phyloP scores from a whole-genome alignment of 1,140 invertebrate species.

The Atta texana region DNA sequence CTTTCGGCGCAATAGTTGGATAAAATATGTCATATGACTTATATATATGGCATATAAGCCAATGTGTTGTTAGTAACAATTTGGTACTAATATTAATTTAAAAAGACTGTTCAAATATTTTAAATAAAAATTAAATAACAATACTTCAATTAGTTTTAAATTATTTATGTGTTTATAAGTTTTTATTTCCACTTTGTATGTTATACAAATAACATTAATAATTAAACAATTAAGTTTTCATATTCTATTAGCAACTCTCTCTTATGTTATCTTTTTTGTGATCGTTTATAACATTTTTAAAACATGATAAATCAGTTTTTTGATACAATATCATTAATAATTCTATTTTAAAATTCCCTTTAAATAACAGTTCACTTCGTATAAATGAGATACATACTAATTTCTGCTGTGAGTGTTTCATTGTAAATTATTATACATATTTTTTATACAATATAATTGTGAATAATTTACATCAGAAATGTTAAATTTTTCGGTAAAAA shows the following conservation, averaged over 20 bases:
- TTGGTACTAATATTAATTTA: neutral
- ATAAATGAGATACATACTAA: neutral
- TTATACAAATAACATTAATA: neutral
- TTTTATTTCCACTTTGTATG: neutral
- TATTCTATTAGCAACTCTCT: neutral
- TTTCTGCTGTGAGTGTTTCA: neutral
- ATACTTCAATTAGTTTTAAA: neutral
- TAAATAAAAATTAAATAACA: neutral
- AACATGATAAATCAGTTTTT: neutral
- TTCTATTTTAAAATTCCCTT: neutral
- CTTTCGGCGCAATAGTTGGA: slow-evolving; percentile 33
- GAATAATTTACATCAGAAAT: neutral
- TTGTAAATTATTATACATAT: neutral
- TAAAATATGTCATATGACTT: slow-evolving; percentile 48
- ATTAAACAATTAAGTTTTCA: neutral
- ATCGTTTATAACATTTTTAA: neutral
- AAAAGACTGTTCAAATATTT: neutral
- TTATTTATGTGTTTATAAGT: neutral
- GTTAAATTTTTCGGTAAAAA: neutral
- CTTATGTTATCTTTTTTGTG: neutral
- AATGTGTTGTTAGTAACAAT: neutral
- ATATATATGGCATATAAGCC: slow-evolving; percentile 1
- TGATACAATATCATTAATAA: neutral
- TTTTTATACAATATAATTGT: neutral
- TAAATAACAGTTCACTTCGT: neutral